phyloP scores from a whole-genome alignment of 30 jellyfish, hydroid and myxozoan species.

The Clytia hemisphaerica region DNA sequence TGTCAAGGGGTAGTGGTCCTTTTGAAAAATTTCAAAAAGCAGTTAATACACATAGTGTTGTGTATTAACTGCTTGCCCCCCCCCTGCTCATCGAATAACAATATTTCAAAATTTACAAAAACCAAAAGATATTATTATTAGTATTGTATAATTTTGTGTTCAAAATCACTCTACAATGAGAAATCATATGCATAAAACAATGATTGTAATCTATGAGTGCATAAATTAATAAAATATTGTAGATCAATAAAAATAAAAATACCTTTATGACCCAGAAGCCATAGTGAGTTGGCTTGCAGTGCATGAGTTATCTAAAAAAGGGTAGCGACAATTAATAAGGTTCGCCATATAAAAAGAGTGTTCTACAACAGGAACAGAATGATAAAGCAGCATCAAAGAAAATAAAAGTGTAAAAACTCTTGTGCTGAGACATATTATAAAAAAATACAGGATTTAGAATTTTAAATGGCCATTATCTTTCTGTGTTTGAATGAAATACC shows the following conservation, averaged over 20 bases:
- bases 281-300: slow-evolving; percentile 85
- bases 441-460: slow-evolving; percentile 48
- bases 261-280: slow-evolving; percentile 98
- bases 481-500: slow-evolving; percentile 45
- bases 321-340: no score
- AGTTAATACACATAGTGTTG: no score
- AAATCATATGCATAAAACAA: background rate
- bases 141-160: background rate
- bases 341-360: background rate
- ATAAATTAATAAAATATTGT: slow-evolving; percentile 10
- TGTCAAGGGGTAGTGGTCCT: no score
- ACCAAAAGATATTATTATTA: background rate
- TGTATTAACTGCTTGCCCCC: no score
- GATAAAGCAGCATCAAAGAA: no score
- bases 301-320: slow-evolving; percentile 76
- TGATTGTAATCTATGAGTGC: background rate
- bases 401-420: no score
- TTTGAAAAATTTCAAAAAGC: no score
- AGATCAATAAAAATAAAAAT: slow-evolving; percentile 12
- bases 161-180: background rate
- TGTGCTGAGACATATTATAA: background rate
- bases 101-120: background rate
- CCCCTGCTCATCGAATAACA: no score
- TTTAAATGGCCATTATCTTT: slow-evolving; percentile 42
- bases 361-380: no score